phyloP scores from a whole-genome alignment of 1,140 invertebrate species.

The Panagrolaimus sp. region DNA sequence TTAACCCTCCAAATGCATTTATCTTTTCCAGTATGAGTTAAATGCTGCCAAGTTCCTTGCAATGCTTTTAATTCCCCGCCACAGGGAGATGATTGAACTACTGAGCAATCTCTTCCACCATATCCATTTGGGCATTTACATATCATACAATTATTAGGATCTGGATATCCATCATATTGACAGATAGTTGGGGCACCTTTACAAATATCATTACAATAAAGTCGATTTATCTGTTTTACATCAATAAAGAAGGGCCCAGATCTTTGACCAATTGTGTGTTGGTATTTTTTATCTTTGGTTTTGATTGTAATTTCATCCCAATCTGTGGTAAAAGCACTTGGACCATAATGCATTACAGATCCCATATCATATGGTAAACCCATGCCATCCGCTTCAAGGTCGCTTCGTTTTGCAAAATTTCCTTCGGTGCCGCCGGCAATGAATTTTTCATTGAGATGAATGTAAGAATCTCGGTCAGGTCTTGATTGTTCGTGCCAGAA shows the following conservation, averaged over 20 bases:
- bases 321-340: conserved; percentile 54
- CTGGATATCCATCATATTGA: conserved; percentile 50
- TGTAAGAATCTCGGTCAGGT: conserved; percentile 60
- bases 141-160: conserved; percentile 57
- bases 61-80: conserved; percentile 52
- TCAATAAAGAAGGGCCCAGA: conserved; percentile 57
- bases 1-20: conserved; percentile 50
- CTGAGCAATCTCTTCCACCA: conserved; percentile 36
- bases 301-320: conserved; percentile 58
- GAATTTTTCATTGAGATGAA: conserved; percentile 54
- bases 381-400: conserved; percentile 54
- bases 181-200: not conserved
- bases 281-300: conserved; percentile 52
- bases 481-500: conserved; percentile 63
- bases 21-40: conserved; percentile 46
- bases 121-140: conserved; percentile 48
- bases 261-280: conserved; percentile 58
- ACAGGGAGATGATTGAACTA: conserved; percentile 32
- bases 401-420: conserved; percentile 48
- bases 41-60: conserved; percentile 47
- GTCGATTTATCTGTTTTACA: conserved; percentile 58
- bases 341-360: conserved; percentile 59
- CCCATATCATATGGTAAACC: conserved; percentile 59
- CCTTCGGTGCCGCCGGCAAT: conserved; percentile 54
- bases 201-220: conserved; percentile 48